phyloP scores from a whole-genome alignment of 2,113 vertebrate genomes.

The Oreochromis aureus region DNA sequence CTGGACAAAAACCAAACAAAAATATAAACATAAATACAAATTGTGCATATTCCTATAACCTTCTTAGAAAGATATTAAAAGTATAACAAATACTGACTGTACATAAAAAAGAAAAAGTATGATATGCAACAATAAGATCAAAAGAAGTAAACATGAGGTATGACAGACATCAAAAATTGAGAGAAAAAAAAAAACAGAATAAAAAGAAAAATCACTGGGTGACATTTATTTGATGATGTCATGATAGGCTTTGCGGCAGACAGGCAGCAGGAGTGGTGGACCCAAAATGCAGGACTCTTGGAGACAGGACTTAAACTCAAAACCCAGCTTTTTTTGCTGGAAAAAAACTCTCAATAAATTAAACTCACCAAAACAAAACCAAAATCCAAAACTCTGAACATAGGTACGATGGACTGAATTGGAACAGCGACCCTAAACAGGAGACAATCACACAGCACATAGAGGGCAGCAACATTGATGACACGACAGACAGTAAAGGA shows the following conservation, averaged over 20 bases:
- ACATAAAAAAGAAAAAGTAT: neutral
- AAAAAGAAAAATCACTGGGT: neutral
- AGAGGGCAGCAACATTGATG: neutral
- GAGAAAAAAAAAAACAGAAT: neutral
- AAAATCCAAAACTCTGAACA: neutral
- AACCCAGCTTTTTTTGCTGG: neutral
- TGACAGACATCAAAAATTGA: neutral
- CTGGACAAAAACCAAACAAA: rapidly evolving
- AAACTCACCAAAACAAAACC: neutral
- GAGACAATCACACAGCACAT: rapidly evolving
- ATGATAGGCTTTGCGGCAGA: neutral
- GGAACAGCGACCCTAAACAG: neutral
- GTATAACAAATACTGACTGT: rapidly evolving
- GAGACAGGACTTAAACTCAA: neutral
- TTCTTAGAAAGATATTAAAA: too few species aligned
- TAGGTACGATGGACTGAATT: neutral
- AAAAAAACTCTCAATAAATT: neutral
- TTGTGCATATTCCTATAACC: too few species aligned
- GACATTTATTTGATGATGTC: neutral
- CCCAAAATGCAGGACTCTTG: rapidly evolving
- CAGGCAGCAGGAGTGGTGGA: neutral
- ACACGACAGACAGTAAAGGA: rapidly evolving
- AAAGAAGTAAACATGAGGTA: neutral
- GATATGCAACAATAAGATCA: rapidly evolving
- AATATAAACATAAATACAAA: neutral